These are phyloP conservation scores for Oncopeltus fasciatus DNA, from an alignment of 1,140 invertebrate genomes.

Conservation along the genomic window DNA sequence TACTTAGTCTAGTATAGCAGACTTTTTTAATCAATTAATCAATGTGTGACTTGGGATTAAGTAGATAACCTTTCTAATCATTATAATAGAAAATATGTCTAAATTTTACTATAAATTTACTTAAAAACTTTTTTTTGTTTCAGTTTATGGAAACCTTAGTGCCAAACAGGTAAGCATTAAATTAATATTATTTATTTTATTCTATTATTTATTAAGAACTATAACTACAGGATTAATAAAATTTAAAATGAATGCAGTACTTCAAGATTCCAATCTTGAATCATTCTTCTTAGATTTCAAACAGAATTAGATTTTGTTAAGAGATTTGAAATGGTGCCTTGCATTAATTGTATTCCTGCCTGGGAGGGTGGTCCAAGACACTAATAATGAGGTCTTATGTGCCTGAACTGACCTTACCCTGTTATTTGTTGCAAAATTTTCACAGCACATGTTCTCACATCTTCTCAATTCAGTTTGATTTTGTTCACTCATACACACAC, in stretches of 20 bases:
- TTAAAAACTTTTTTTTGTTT: slow-evolving; percentile 13
- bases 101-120: not conserved
- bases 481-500: no score
- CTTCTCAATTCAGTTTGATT: no score
- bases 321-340: no score
- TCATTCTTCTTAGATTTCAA: not conserved
- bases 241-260: not conserved
- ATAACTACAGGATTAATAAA: not conserved
- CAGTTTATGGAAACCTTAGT: slow-evolving; percentile 23
- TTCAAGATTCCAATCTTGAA: not conserved
- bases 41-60: not conserved
- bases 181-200: not conserved
- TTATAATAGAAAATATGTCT: not conserved
- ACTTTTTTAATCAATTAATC: not conserved
- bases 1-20: not conserved
- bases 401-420: no score
- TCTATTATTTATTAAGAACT: not conserved
- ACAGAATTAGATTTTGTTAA: not conserved
- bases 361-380: no score
- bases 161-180: slow-evolving; percentile 7
- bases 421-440: no score
- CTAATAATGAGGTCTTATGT: no score
- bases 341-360: no score
- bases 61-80: not conserved
- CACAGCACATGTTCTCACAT: no score